Conservation (phyloP, 2,113 vertebrate species). For the Alces alces region DNA sequence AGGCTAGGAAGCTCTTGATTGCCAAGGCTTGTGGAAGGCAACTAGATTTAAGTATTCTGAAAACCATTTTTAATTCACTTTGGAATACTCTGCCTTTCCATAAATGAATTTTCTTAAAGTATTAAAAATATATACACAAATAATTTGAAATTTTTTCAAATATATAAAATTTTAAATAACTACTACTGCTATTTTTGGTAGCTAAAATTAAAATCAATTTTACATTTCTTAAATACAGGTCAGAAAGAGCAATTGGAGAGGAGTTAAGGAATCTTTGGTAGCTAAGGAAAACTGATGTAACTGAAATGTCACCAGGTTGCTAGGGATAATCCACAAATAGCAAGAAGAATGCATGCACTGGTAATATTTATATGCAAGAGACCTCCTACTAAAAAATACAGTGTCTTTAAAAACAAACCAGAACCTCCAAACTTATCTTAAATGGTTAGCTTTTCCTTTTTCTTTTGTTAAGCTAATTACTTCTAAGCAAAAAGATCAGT, state of each 20-base stretch:
- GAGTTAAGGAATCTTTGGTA: not conserved
- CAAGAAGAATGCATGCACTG: not conserved
- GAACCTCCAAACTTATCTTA: not conserved
- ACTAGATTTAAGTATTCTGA: not conserved
- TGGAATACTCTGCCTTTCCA: not conserved
- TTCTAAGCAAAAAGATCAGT: not conserved
- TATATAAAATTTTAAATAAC: not conserved
- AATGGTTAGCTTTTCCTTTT: not conserved
- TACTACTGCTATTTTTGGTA: not conserved
- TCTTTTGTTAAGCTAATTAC: not conserved
- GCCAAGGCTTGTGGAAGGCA: not conserved
- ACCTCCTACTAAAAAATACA: not conserved
- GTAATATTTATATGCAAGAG: not conserved
- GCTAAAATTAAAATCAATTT: slow-evolving; percentile 24
- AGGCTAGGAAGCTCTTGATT: not conserved
- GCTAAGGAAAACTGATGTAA: not conserved
- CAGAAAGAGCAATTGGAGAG: not conserved
- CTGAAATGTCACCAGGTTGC: not conserved
- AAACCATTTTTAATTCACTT: not conserved
- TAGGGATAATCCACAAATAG: not conserved
- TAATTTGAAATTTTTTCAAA: not conserved
- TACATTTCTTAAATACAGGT: not conserved
- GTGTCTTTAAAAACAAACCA: slow-evolving; percentile 5
- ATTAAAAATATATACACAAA: not conserved
- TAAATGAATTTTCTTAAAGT: not conserved